Evolutionary conservation across 1,140 invertebrate genomes (phyloP).

Genomic region (Pogonognathellus flavescens): DNA sequence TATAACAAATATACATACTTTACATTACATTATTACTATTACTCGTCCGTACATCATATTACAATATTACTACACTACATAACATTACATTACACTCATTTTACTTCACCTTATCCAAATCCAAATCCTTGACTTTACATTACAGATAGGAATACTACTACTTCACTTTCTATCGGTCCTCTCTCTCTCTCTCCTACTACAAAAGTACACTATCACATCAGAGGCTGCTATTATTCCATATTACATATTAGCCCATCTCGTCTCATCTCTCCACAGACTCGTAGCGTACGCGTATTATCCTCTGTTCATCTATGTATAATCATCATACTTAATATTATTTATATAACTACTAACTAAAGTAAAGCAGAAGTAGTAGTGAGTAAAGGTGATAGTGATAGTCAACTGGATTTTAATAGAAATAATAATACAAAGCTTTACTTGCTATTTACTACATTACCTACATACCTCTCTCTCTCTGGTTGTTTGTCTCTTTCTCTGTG

Average conservation of each 20-base stretch:
- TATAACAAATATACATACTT: slow-evolving; percentile 49
- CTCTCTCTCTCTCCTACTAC: neutral
- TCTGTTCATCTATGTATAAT: slow-evolving; percentile 25
- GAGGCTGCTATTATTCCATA: slow-evolving; percentile 9
- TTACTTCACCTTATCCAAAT: slow-evolving; percentile 48
- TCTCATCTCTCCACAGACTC: slow-evolving; percentile 32
- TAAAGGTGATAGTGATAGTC: slow-evolving; percentile 21
- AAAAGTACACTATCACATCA: neutral
- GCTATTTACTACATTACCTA: neutral
- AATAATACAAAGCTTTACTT: neutral
- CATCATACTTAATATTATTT: slow-evolving; percentile 46
- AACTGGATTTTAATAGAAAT: slow-evolving; percentile 36
- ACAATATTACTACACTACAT: slow-evolving; percentile 33
- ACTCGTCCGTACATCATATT: slow-evolving; percentile 47
- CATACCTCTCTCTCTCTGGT: too few relatives aligned
- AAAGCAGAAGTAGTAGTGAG: neutral
- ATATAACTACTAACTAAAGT: neutral
- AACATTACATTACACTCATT: slow-evolving; percentile 47
- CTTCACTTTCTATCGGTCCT: slow-evolving; percentile 42
- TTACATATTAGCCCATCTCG: slow-evolving; percentile 36
- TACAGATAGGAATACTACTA: slow-evolving; percentile 26
- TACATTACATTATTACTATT: slow-evolving; percentile 51
- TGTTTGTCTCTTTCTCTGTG: too few relatives aligned
- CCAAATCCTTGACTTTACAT: slow-evolving; percentile 49
- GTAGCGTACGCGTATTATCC: slow-evolving; percentile 13